Evolutionary conservation across 1,140 invertebrate genomes (phyloP), one percentile per base, ranked within the genome.

Genomic region (Platorchestia sp.): DNA sequence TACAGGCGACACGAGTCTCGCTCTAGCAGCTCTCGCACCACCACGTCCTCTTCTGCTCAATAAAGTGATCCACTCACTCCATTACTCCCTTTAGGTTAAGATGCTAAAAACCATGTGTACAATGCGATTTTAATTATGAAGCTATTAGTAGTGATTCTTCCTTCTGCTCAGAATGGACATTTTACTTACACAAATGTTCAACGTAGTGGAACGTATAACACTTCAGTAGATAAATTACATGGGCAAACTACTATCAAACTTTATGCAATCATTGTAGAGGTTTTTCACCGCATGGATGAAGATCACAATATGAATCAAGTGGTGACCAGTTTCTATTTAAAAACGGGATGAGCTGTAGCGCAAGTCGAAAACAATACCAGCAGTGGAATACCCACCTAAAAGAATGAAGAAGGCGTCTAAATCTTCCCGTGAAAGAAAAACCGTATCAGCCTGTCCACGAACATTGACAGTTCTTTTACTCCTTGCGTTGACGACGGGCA

Each of bases 1-100:
- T 97, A 96, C 86, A 96, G 96, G 47, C 95, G 97, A 95, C 97
- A 97, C 86, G 96, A 96, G 96, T 97, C 97, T 41, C 96, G 95
- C 86, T 97, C 95, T 5, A 97, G 96, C 96, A 97, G 97, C 45
- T 95, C 95, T 22, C n/a, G 22, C 3, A 96, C 86, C 44, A 96
- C 45, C 10, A 95, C 95, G 53, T 96, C 95, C 47, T 96, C 95
- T 96, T 90, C 95, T 95, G 45, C 41, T 41, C 19, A 93, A 27
- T 40, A 44, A 10, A 22, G 22, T 0, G 27, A 89, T 42, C 0
- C 27, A 42, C n/a, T 41, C 87, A 36, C 36, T 36, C 14, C 14
- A 36, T 75, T 14, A 75, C 53, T 75, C 14, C 53, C 53, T 16
- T 75, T 36, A 75, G 14, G 36, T 16, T 14, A 16, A 36, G 14